phyloP scores from a whole-genome alignment of 2,888 invertebrate genomes.

The Rotaria socialis region DNA sequence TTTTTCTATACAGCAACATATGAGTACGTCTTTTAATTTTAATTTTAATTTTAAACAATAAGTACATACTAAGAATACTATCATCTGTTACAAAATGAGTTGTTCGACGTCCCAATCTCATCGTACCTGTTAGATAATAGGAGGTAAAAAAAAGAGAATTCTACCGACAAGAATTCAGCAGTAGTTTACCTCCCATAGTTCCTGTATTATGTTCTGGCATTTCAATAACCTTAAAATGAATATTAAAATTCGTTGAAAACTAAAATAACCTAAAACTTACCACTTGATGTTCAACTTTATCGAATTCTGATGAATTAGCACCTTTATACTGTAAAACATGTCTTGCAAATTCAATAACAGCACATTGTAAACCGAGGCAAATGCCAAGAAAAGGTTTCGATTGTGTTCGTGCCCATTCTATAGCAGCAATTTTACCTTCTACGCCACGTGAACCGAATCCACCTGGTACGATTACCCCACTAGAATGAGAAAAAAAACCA shows the following conservation, averaged over 20 bases:
- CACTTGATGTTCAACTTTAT: conserved; percentile 69
- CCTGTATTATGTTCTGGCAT: conserved; percentile 97
- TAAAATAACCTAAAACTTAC: conserved; percentile 55
- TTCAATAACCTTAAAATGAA: conserved; percentile 69
- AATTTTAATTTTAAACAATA: too few species aligned
- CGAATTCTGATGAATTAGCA: conserved; percentile 81
- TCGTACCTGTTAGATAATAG: conserved; percentile 65
- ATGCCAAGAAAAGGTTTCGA: conserved; percentile 81
- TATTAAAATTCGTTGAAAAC: conserved; percentile 44
- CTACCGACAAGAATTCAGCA: background rate
- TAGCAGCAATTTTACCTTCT: conserved; percentile 89
- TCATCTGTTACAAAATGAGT: conserved; percentile 69
- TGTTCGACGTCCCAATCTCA: conserved; percentile 87
- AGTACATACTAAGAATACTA: conserved; percentile 44
- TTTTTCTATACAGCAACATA: conserved; percentile 50
- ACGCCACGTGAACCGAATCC: conserved; percentile 93
- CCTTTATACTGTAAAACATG: conserved; percentile 73
- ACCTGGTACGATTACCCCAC: conserved; percentile 90
- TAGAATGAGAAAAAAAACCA: conserved; percentile 55
- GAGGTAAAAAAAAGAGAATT: too few species aligned
- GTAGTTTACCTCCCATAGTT: conserved; percentile 73
- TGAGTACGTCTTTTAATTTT: too few species aligned
- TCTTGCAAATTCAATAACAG: conserved; percentile 86
- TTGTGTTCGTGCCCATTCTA: conserved; percentile 83
- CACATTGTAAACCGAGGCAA: conserved; percentile 93